These are phyloP conservation scores for Cactoblastis cactorum DNA, from an alignment of 2,888 invertebrate genomes.

Conservation along the genomic window DNA sequence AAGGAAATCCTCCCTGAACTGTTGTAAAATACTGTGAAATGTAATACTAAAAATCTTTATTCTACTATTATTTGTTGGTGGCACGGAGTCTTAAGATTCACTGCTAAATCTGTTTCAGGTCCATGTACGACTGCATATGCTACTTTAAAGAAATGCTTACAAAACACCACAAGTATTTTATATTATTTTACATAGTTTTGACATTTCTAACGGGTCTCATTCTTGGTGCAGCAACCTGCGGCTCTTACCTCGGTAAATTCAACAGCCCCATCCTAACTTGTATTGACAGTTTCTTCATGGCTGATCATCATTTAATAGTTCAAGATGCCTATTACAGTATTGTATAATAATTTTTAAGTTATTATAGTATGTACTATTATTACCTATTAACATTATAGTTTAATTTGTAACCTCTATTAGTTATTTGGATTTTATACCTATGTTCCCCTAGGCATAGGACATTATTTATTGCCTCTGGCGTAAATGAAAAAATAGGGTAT, in stretches of 20 bases:
- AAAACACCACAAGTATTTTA: slow-evolving; percentile 39
- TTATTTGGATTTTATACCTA: too few relatives aligned
- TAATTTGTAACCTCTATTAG: background rate
- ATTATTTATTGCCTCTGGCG: too few relatives aligned
- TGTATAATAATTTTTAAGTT: slow-evolving; percentile 24
- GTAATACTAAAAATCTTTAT: too few relatives aligned
- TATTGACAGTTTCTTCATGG: slow-evolving; percentile 55
- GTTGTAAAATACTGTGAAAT: too few relatives aligned
- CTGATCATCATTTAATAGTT: slow-evolving; percentile 35
- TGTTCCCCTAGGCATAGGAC: too few relatives aligned
- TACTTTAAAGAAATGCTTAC: slow-evolving; percentile 47
- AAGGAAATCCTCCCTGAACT: too few relatives aligned
- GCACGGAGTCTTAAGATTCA: background rate
- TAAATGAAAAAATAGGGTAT: too few relatives aligned
- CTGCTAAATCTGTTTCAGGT: slow-evolving; percentile 47
- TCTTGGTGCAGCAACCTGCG: slow-evolving; percentile 61
- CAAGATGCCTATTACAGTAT: slow-evolving; percentile 49
- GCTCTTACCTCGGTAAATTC: slow-evolving; percentile 51
- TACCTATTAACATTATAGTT: background rate
- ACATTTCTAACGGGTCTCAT: slow-evolving; percentile 51
- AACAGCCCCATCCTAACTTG: slow-evolving; percentile 61
- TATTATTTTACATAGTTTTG: slow-evolving; percentile 33
- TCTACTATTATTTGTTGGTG: background rate
- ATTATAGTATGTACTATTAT: background rate
- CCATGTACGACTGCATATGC: slow-evolving; percentile 49